These are phyloP conservation scores for Xenopus petersii DNA, from an alignment of 2,797 vertebrate species.

Conservation along the genomic window DNA sequence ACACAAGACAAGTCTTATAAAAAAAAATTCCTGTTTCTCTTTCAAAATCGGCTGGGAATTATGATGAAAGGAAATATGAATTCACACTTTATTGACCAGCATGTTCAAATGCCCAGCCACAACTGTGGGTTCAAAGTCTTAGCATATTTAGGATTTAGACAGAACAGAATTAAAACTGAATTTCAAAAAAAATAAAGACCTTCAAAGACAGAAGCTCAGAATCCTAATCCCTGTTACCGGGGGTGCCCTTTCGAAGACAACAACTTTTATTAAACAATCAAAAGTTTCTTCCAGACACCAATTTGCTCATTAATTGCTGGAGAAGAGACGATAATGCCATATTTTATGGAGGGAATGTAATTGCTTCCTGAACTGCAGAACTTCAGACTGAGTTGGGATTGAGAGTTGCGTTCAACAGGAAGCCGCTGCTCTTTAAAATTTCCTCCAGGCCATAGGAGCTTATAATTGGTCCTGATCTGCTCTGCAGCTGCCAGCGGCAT, in stretches of 20 bases:
- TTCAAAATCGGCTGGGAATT: background rate
- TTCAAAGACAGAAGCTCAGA: too few relatives aligned
- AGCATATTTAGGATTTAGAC: background rate
- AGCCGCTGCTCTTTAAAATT: constrained; percentile 9
- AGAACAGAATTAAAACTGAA: background rate
- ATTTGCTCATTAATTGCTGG: constrained; percentile 1
- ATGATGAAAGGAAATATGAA: background rate
- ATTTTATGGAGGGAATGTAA: constrained; percentile 6
- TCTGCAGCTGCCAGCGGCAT: background rate
- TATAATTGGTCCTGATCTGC: background rate
- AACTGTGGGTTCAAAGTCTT: background rate
- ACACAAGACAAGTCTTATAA: too few relatives aligned
- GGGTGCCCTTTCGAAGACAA: background rate
- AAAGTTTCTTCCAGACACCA: background rate
- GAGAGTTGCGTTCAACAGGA: background rate
- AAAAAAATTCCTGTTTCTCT: background rate
- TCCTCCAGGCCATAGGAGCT: background rate
- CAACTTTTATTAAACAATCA: background rate
- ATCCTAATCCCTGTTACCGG: too few relatives aligned
- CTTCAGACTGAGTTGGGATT: background rate
- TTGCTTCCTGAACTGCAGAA: constrained; percentile 10
- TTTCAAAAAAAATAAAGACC: background rate
- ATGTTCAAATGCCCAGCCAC: background rate
- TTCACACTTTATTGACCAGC: background rate
- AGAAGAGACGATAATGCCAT: background rate